These are phyloP conservation scores for Takifugu ocellatus DNA, from an alignment of 2,797 vertebrate genomes.

Conservation along the genomic window DNA sequence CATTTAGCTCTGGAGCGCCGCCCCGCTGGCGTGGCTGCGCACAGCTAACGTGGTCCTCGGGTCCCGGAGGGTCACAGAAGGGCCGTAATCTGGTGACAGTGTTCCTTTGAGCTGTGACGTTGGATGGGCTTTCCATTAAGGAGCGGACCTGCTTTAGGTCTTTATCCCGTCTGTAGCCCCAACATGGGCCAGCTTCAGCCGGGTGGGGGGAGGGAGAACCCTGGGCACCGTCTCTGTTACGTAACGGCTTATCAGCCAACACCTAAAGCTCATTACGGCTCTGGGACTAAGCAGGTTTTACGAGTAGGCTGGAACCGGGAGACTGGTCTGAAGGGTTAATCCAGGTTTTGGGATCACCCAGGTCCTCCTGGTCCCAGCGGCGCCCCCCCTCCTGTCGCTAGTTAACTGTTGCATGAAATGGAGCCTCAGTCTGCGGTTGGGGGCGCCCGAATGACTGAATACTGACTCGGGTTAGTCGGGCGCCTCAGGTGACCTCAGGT, in stretches of 20 bases:
- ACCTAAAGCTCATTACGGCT: constrained; percentile 59
- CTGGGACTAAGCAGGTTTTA: constrained; percentile 17
- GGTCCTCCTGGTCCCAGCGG: neutral
- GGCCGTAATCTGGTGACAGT: neutral
- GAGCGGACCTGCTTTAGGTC: constrained; percentile 8
- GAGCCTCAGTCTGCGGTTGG: too few relatives aligned
- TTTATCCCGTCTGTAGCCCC: constrained; percentile 26
- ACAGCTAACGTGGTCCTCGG: constrained; percentile 31
- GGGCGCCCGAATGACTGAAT: too few relatives aligned
- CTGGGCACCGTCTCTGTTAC: constrained; percentile 36
- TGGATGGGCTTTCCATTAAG: neutral
- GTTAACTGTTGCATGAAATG: too few relatives aligned
- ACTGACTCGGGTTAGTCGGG: too few relatives aligned
- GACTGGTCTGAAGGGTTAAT: neutral
- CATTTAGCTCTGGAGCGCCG: neutral
- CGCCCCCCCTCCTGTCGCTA: neutral
- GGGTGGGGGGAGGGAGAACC: neutral
- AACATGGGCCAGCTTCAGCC: constrained; percentile 36
- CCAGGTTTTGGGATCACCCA: neutral
- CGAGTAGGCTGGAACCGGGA: constrained; percentile 30
- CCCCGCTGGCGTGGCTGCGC: constrained; percentile 9
- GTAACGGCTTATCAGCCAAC: constrained; percentile 52
- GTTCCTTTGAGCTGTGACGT: constrained; percentile 1
- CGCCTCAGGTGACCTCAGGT: too few relatives aligned
- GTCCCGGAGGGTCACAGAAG: constrained; percentile 18